Evolutionary conservation across 2,888 invertebrate genomes (phyloP).

Genomic region (Erannis defoliaria): DNA sequence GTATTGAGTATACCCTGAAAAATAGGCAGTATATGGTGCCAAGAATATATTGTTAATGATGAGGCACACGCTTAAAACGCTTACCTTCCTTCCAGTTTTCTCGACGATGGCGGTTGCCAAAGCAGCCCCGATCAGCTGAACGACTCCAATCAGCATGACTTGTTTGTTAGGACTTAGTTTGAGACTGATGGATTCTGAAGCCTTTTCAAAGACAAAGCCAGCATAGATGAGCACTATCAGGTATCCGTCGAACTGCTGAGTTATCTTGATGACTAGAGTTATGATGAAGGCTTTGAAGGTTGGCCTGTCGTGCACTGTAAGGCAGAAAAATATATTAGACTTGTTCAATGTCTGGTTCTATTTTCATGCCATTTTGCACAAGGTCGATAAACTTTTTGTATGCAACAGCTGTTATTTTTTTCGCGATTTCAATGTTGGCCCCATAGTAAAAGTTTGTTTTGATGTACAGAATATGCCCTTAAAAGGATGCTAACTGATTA

Average conservation of each 20-base stretch:
- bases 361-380: too few relatives aligned
- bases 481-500: too few relatives aligned
- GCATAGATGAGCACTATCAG: constrained; percentile 80
- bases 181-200: constrained; percentile 67
- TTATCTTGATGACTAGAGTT: constrained; percentile 75
- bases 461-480: too few relatives aligned
- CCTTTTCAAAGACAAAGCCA: constrained; percentile 74
- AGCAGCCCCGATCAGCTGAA: constrained; percentile 73
- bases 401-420: too few relatives aligned
- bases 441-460: too few relatives aligned
- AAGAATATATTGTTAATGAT: too few relatives aligned
- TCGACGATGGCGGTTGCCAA: constrained; percentile 77
- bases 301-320: constrained; percentile 73
- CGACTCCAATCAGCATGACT: constrained; percentile 75
- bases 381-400: too few relatives aligned
- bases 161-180: constrained; percentile 78
- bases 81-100: constrained; percentile 79
- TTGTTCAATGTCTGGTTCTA: too few relatives aligned
- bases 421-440: too few relatives aligned
- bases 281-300: constrained; percentile 80
- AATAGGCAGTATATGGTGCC: too few relatives aligned
- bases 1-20: too few relatives aligned
- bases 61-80: too few relatives aligned
- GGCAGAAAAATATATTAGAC: constrained; percentile 1
- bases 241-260: constrained; percentile 81